A percentile compares a stretch with the other conserved stretches of the same genome.
These are phyloP conservation scores for Chaetogeoica ovagalla DNA, from an alignment of 2,888 invertebrate genomes.

Conservation along the genomic window DNA sequence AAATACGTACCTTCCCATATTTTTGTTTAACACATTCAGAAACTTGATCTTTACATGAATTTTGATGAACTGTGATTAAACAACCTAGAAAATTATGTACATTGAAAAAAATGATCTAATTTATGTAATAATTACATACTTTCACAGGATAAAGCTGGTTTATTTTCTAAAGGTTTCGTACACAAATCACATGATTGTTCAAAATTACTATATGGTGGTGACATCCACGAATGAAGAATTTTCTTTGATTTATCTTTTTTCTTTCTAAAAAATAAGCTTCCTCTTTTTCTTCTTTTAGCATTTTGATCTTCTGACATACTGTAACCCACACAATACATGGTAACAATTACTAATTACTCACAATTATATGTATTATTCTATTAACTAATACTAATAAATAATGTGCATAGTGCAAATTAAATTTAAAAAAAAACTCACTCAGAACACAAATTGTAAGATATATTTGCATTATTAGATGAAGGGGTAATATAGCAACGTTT, in stretches of 20 bases:
- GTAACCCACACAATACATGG: background rate
- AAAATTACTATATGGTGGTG: slow-evolving; percentile 66
- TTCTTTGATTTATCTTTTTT: slow-evolving; percentile 82
- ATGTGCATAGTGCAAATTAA: slow-evolving; percentile 37
- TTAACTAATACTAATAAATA: slow-evolving; percentile 24
- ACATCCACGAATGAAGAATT: slow-evolving; percentile 75
- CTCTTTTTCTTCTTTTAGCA: slow-evolving; percentile 83
- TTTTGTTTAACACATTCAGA: slow-evolving; percentile 79
- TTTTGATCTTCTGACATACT: slow-evolving; percentile 67
- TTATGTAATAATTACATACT: slow-evolving; percentile 64
- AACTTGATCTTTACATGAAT: slow-evolving; percentile 85
- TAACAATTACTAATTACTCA: background rate
- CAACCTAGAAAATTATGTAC: slow-evolving; percentile 68
- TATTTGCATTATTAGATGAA: slow-evolving; percentile 47
- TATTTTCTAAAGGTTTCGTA: slow-evolving; percentile 75
- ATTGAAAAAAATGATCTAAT: slow-evolving; percentile 5
- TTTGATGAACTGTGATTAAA: slow-evolving; percentile 83
- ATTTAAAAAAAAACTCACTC: slow-evolving; percentile 42
- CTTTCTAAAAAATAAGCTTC: slow-evolving; percentile 88
- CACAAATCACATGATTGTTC: slow-evolving; percentile 78
- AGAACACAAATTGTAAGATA: slow-evolving; percentile 48
- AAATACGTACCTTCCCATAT: slow-evolving; percentile 58
- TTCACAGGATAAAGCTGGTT: slow-evolving; percentile 82
- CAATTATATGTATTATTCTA: background rate
- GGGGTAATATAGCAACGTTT: slow-evolving; percentile 52